Base-by-base conservation (phyloP, 37 sponge, comb jelly and placozoan genomes). In the Mnemiopsis leidyi region DNA sequence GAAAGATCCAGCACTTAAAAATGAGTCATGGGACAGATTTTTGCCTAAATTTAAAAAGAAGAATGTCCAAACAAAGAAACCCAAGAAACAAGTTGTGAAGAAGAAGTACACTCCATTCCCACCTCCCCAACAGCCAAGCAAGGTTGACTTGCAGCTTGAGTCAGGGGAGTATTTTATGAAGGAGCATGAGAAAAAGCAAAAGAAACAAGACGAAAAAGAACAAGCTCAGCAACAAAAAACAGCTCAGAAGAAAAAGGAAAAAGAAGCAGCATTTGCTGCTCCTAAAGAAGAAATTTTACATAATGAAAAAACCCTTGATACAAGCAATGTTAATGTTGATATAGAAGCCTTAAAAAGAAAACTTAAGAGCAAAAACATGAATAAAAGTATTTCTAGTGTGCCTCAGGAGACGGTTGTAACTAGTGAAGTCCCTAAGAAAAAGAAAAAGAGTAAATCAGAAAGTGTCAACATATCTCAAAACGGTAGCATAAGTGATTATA, bases 151-250 rank as follows among this genome's bases (percentile, higher is more conserved):
- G 69, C 96, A 97, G 92, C 93, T 99, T 48, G 97, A 97, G 0
- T 96, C 95, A 85, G 99, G 99, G 13, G 99, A 99, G 92, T 99
- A 99, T 69, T 99, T 99, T 92, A 36, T 99, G 83, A 97, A 96
- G 90, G 96, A 96, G 94, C 92, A 95, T 28, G 97, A 99, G 93
- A 95, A 96, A 38, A 93, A 93, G n/a, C 88, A 33, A 92, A 93
- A 92, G 93, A 76, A 93, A 92, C 39, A 82, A 0, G 33, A 82
- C 20, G 83, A 76, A 28, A 93, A 93, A 28, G 69, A 34, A 3
- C 83, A 93, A 38, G 76, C 93, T n/a, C 35, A 68, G 33, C 40
- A 92, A 23, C 25, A 68, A 69, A 69, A 92, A 23, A 23, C 30
- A 16, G 35, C 31, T 68, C 39, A 75, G 93, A 77, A 69, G 83